Percentiles rank a stretch among this genome's conserved stretches.
Conservation (phyloP, 2,113 vertebrate genomes). For the Puffinus mauretanicus region DNA sequence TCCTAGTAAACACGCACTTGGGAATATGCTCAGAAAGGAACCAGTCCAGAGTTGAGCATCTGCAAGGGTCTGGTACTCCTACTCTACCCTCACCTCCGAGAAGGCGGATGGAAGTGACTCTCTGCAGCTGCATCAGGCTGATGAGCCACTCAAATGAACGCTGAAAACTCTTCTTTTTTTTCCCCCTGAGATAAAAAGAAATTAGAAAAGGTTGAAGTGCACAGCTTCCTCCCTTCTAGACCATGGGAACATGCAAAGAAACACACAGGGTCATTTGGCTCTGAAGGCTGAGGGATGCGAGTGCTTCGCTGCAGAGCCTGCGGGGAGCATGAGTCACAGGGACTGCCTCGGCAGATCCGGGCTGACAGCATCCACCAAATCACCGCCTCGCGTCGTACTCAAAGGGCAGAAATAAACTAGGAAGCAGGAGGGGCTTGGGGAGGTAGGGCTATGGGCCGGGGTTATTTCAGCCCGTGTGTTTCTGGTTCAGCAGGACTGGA, state of each 20-base stretch:
- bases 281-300: neutral
- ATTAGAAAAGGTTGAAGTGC: neutral
- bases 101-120: neutral
- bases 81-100: neutral
- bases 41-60: neutral
- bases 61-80: neutral
- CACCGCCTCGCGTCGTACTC: neutral
- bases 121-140: neutral
- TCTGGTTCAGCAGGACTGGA: neutral
- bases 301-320: constrained; percentile 7
- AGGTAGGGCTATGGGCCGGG: neutral
- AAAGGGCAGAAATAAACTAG: constrained; percentile 11
- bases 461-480: neutral
- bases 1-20: neutral
- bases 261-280: constrained; percentile 12
- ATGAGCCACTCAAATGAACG: neutral
- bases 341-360: neutral
- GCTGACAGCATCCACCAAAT: constrained; percentile 19
- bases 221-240: neutral
- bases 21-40: neutral
- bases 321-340: constrained; percentile 37
- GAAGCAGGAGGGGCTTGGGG: neutral
- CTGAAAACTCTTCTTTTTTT: neutral
- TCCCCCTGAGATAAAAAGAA: neutral
- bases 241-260: neutral